These are phyloP conservation scores for Calyptomena viridis DNA, from an alignment of 2,113 vertebrate genomes.

Conservation along the genomic window DNA sequence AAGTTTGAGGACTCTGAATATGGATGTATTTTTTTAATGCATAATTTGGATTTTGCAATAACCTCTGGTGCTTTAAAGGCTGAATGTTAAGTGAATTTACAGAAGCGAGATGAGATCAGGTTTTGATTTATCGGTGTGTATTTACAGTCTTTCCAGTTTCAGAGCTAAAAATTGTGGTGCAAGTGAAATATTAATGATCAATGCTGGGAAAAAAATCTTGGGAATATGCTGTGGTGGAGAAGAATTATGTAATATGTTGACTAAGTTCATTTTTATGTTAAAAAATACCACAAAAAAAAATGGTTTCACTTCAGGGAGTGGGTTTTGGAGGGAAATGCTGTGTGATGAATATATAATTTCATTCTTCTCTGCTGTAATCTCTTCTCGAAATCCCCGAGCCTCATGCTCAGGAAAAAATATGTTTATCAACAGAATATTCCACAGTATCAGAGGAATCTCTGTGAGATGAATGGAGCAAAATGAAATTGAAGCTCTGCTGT, in stretches of 20 bases:
- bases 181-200: neutral
- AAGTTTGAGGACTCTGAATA: neutral
- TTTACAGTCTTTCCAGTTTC: neutral
- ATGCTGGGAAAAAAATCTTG: neutral
- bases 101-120: neutral
- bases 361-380: neutral
- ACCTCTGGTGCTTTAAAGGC: neutral
- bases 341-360: neutral
- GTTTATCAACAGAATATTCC: neutral
- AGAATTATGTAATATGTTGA: slow-evolving; percentile 3
- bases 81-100: neutral
- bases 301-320: neutral
- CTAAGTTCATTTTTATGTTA: slow-evolving; percentile 5
- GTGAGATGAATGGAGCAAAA: neutral
- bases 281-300: neutral
- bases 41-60: neutral
- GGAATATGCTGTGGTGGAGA: neutral
- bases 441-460: neutral
- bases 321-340: neutral
- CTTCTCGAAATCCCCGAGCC: neutral
- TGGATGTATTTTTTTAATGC: fast-evolving
- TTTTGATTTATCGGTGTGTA: neutral
- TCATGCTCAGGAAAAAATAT: neutral
- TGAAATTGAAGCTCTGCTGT: neutral
- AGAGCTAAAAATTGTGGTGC: neutral